A percentile compares a stretch with the other conserved stretches of the same genome.
phyloP scores from a whole-genome alignment of 2,113 vertebrate species.

The Hoplias malabaricus region DNA sequence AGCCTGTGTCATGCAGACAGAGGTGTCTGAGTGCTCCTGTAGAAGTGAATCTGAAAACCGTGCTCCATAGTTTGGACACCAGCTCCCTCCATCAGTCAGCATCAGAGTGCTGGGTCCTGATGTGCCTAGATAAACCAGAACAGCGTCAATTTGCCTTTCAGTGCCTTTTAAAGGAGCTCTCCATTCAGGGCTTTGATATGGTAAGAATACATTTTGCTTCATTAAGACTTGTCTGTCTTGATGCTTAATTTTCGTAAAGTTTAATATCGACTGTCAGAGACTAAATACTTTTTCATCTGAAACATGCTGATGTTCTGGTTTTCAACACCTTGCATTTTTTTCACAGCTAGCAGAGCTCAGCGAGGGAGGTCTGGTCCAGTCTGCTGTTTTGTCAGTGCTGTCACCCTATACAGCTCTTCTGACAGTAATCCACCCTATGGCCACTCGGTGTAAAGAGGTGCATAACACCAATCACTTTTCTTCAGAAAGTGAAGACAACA shows the following conservation, averaged over 20 bases:
- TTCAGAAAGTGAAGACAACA: conserved; percentile 49
- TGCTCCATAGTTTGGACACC: conserved; percentile 68
- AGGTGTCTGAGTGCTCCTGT: conserved; percentile 66
- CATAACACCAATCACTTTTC: conserved; percentile 3
- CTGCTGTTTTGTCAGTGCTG: conserved; percentile 81
- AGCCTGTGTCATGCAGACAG: conserved; percentile 79
- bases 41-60: conserved; percentile 76
- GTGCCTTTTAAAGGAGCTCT: conserved; percentile 71
- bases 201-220: conserved; percentile 64
- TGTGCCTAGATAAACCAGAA: conserved; percentile 34
- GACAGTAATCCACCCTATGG: conserved; percentile 68
- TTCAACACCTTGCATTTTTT: neutral
- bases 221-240: too few species aligned
- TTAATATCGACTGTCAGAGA: too few species aligned
- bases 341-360: conserved; percentile 81
- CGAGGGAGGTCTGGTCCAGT: conserved; percentile 62
- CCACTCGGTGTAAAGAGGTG: conserved; percentile 28
- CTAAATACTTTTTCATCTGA: too few species aligned
- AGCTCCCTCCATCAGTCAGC: conserved; percentile 55
- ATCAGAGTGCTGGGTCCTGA: conserved; percentile 83
- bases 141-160: conserved; percentile 60
- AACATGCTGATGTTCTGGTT: conserved; percentile 74
- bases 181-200: conserved; percentile 72
- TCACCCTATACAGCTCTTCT: conserved; percentile 76
- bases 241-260: too few species aligned